Evolutionary conservation across 2,888 invertebrate genomes (phyloP).

Genomic region (Lasius platythorax): DNA sequence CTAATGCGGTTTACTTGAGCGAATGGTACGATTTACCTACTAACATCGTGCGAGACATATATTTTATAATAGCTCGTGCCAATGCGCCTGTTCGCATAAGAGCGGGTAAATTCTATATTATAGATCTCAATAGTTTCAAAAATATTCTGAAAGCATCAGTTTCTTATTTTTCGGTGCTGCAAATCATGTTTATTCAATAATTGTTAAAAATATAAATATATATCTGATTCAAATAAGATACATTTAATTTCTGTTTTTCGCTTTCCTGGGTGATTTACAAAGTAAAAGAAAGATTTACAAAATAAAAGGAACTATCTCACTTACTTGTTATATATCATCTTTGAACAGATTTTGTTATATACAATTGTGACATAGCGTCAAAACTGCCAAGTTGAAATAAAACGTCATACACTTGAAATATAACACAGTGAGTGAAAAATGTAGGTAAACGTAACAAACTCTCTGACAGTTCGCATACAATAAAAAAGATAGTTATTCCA

Average conservation of each 20-base stretch:
- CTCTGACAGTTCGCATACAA: neutral
- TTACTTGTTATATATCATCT: neutral
- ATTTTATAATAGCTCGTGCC: slow-evolving; percentile 35
- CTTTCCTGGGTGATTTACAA: neutral
- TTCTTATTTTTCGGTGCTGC: slow-evolving; percentile 50
- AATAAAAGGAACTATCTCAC: neutral
- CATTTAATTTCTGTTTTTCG: neutral
- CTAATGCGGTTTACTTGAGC: neutral
- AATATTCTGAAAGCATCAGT: slow-evolving; percentile 41
- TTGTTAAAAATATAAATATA: slow-evolving; percentile 1
- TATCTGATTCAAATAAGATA: neutral
- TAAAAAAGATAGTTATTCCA: neutral
- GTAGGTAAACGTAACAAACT: neutral
- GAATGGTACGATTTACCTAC: slow-evolving; percentile 31
- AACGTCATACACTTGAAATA: neutral
- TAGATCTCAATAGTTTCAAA: slow-evolving; percentile 44
- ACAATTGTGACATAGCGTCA: neutral
- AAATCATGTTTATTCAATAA: slow-evolving; percentile 5
- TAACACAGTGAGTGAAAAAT: neutral
- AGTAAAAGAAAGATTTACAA: neutral
- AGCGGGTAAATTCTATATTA: slow-evolving; percentile 20
- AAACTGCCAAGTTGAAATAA: neutral
- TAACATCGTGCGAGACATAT: neutral
- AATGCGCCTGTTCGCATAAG: slow-evolving; percentile 30
- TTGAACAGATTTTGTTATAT: neutral